phyloP scores from a whole-genome alignment of 2,797 vertebrate species.

The Clarias platycephalus region DNA sequence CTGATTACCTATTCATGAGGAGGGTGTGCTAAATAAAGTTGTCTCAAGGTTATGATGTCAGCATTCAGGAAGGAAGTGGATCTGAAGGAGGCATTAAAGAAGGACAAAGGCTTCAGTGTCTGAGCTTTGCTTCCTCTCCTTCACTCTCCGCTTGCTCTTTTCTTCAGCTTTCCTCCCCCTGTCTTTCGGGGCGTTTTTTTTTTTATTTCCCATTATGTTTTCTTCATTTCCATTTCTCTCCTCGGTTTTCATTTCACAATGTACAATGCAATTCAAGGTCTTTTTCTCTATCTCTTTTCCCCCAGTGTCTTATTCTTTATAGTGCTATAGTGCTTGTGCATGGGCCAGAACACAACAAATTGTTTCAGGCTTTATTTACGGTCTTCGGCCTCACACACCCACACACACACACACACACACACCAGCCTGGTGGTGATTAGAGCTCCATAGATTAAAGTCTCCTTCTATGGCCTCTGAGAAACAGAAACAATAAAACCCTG shows the following conservation, averaged over 20 bases:
- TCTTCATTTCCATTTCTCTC: not conserved
- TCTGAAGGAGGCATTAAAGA: not conserved
- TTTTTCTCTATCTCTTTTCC: not conserved
- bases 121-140: constrained; percentile 17
- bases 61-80: constrained; percentile 17
- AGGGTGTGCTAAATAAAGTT: not conserved
- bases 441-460: constrained; percentile 35
- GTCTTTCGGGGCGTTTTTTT: not conserved
- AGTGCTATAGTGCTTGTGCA: not conserved
- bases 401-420: not conserved
- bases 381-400: not conserved
- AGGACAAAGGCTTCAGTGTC: constrained; percentile 18
- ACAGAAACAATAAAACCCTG: constrained; percentile 38
- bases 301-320: not conserved
- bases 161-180: constrained; percentile 6
- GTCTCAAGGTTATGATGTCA: constrained; percentile 23
- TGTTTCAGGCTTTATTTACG: not conserved
- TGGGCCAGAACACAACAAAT: not conserved
- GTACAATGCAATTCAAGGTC: not conserved
- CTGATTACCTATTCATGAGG: constrained; percentile 20
- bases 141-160: not conserved
- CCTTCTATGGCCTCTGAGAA: constrained; percentile 37
- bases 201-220: not conserved
- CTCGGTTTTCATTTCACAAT: not conserved
- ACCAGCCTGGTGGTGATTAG: constrained; percentile 8